These are phyloP conservation scores for Brachionus plicatilis DNA, from an alignment of 1,140 invertebrate species.

Conservation along the genomic window DNA sequence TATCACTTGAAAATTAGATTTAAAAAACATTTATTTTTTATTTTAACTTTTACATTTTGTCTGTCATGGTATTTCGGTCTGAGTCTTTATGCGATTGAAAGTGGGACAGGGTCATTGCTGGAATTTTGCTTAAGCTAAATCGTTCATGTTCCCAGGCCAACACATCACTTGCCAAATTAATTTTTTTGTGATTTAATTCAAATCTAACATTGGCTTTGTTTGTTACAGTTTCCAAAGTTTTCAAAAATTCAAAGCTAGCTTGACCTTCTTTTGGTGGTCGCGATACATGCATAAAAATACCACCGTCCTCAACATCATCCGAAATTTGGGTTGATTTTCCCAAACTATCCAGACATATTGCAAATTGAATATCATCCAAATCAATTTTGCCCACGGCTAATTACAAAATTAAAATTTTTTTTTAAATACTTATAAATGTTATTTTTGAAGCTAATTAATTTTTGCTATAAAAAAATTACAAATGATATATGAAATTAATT, in stretches of 20 bases:
- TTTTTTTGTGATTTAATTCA: constrained; percentile 87
- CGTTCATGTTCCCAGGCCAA: constrained; percentile 95
- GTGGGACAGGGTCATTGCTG: constrained; percentile 82
- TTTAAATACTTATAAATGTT: too few species aligned
- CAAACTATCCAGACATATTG: constrained; percentile 83
- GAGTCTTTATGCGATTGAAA: constrained; percentile 59
- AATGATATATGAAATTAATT: too few species aligned
- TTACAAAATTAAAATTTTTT: too few species aligned
- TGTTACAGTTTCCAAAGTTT: constrained; percentile 7
- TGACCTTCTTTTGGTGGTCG: constrained; percentile 85
- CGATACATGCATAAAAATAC: constrained; percentile 78
- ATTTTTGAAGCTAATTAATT: too few species aligned
- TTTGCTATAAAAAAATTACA: too few species aligned
- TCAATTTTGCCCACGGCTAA: constrained; percentile 42
- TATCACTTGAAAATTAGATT: constrained; percentile 50
- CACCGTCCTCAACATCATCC: not conserved
- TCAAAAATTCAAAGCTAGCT: constrained; percentile 25
- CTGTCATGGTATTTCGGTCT: constrained; percentile 53
- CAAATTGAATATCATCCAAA: constrained; percentile 70
- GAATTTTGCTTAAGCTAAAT: constrained; percentile 81
- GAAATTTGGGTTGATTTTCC: constrained; percentile 62
- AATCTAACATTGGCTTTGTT: constrained; percentile 59
- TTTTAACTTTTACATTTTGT: constrained; percentile 49
- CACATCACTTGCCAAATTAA: constrained; percentile 86
- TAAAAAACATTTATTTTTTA: not conserved